phyloP scores from a whole-genome alignment of 1,140 invertebrate genomes.

The Cecropterus lyciades region DNA sequence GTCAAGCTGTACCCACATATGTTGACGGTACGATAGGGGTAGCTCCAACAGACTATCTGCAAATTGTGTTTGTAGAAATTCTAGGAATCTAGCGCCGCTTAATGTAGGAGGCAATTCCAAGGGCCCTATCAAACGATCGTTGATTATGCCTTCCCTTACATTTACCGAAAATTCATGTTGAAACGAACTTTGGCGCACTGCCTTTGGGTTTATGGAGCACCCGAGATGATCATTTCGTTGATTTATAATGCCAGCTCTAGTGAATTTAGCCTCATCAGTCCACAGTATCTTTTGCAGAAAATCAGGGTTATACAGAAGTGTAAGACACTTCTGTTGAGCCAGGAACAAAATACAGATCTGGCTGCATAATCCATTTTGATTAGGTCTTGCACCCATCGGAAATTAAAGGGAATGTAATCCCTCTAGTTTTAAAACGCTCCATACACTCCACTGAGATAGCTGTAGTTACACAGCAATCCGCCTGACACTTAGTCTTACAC shows the following conservation, averaged over 20 bases:
- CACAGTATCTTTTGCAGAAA: conserved; percentile 23
- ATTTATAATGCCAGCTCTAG: conserved; percentile 32
- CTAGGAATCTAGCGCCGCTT: conserved; percentile 11
- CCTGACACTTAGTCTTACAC: no score
- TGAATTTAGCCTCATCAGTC: conserved; percentile 37
- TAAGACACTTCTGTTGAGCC: conserved; percentile 21
- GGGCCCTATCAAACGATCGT: conserved; percentile 22
- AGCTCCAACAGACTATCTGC: neutral
- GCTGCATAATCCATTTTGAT: conserved; percentile 6
- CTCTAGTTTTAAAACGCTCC: no score
- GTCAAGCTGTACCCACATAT: conserved; percentile 13
- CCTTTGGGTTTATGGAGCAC: conserved; percentile 30
- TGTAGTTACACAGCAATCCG: no score
- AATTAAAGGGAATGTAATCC: no score
- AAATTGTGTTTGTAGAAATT: conserved; percentile 12
- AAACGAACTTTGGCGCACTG: conserved; percentile 22
- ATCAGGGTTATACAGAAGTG: conserved; percentile 3
- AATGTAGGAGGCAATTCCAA: neutral
- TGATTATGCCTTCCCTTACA: conserved; percentile 27
- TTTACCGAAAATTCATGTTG: conserved; percentile 37
- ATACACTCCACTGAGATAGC: no score
- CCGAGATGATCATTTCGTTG: conserved; percentile 28
- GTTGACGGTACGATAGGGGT: neutral
- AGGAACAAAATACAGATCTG: conserved; percentile 29
- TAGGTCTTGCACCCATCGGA: no score